Percentiles rank a stretch among this genome's conserved stretches.
These are phyloP conservation scores for Cygnus olor DNA, from an alignment of 2,797 vertebrate species.

Conservation along the genomic window DNA sequence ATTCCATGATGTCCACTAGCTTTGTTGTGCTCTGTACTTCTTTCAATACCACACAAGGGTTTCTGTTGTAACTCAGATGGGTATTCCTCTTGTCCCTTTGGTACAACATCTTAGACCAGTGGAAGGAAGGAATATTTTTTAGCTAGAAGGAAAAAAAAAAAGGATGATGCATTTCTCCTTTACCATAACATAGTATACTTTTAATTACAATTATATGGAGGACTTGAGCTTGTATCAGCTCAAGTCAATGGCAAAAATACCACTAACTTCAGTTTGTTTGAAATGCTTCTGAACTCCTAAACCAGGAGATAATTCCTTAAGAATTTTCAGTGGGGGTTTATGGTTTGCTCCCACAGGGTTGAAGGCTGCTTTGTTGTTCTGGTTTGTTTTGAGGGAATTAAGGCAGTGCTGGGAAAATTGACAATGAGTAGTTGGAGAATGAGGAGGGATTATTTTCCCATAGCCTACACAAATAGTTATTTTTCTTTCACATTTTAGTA, in stretches of 20 bases:
- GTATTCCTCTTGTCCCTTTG: neutral
- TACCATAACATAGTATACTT: neutral
- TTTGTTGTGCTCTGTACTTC: neutral
- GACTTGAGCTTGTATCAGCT: neutral
- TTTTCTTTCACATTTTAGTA: neutral
- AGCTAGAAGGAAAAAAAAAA: neutral
- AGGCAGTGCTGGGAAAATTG: neutral
- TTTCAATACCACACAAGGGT: neutral
- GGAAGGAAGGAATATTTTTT: neutral
- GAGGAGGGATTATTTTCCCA: neutral
- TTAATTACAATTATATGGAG: neutral
- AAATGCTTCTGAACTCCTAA: neutral
- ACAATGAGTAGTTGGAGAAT: neutral
- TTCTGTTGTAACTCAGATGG: neutral
- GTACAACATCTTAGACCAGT: neutral
- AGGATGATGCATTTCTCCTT: neutral
- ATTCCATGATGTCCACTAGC: neutral
- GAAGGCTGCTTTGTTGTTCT: neutral
- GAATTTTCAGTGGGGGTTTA: neutral
- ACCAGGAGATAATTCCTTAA: neutral
- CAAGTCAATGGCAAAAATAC: neutral
- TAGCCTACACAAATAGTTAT: neutral
- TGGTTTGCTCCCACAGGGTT: neutral
- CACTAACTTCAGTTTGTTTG: neutral
- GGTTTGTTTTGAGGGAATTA: neutral